phyloP scores from a whole-genome alignment of 1,140 invertebrate genomes.

The Hyphantria cunea region DNA sequence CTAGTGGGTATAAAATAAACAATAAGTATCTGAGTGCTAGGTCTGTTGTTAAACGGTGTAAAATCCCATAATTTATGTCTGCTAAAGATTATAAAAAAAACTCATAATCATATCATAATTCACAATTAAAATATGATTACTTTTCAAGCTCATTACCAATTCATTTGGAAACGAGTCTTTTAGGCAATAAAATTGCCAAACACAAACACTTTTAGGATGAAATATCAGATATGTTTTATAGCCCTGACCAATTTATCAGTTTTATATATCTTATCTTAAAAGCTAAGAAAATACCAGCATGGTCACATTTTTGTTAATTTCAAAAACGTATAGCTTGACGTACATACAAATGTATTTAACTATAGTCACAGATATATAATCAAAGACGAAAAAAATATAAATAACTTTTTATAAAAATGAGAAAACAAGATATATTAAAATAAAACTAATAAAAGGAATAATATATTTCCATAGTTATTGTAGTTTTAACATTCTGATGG shows the following conservation, averaged over 20 bases:
- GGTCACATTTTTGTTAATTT: neutral
- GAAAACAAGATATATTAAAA: too few species aligned
- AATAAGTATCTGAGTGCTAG: neutral
- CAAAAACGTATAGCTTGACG: neutral
- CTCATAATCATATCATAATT: too few species aligned
- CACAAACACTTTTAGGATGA: slow-evolving; percentile 15
- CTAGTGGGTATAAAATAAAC: neutral
- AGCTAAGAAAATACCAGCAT: too few species aligned
- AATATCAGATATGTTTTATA: slow-evolving; percentile 15
- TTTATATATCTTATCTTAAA: neutral
- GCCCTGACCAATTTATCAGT: slow-evolving; percentile 14
- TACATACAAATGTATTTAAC: neutral
- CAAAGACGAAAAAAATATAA: too few species aligned
- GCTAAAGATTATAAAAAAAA: too few species aligned
- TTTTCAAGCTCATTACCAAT: slow-evolving; percentile 12
- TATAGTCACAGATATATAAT: too few species aligned
- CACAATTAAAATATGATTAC: too few species aligned
- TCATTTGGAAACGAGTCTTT: slow-evolving; percentile 16
- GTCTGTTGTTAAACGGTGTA: neutral
- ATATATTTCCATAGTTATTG: too few species aligned
- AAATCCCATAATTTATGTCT: too few species aligned
- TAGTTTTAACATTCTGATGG: too few species aligned
- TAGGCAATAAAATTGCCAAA: slow-evolving; percentile 22
- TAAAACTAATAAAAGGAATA: too few species aligned
- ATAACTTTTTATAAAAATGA: too few species aligned